phyloP scores from a whole-genome alignment of 2,113 vertebrate species.

The Barnardius zonarius region DNA sequence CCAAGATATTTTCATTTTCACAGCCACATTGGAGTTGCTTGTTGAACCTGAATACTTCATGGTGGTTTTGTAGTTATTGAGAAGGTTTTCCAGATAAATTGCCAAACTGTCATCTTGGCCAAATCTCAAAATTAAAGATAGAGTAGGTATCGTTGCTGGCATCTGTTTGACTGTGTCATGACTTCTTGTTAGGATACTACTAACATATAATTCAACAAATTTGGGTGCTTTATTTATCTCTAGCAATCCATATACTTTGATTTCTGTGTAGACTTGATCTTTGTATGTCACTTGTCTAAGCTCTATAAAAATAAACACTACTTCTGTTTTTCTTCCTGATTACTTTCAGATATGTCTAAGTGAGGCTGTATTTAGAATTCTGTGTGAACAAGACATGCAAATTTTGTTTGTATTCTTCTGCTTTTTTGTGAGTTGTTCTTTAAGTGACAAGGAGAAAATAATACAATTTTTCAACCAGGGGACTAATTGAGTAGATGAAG shows the following conservation, averaged over 20 bases:
- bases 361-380: background rate
- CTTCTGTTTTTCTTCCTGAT: background rate
- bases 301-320: background rate
- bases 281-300: background rate
- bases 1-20: background rate
- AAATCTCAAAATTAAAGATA: background rate
- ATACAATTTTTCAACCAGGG: background rate
- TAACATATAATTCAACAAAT: background rate
- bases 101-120: background rate
- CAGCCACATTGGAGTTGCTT: background rate
- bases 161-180: background rate
- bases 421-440: background rate
- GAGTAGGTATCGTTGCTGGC: background rate
- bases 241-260: background rate
- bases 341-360: background rate
- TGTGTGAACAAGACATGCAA: background rate
- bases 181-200: background rate
- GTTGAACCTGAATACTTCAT: background rate
- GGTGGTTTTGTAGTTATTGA: background rate
- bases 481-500: background rate
- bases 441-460: background rate
- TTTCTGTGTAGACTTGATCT: background rate
- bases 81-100: background rate
- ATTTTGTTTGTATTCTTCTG: background rate
- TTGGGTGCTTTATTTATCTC: background rate